Percentiles rank a stretch among this genome's conserved stretches.
phyloP scores from a whole-genome alignment of 2,113 vertebrate species.

The Pheucticus melanocephalus region DNA sequence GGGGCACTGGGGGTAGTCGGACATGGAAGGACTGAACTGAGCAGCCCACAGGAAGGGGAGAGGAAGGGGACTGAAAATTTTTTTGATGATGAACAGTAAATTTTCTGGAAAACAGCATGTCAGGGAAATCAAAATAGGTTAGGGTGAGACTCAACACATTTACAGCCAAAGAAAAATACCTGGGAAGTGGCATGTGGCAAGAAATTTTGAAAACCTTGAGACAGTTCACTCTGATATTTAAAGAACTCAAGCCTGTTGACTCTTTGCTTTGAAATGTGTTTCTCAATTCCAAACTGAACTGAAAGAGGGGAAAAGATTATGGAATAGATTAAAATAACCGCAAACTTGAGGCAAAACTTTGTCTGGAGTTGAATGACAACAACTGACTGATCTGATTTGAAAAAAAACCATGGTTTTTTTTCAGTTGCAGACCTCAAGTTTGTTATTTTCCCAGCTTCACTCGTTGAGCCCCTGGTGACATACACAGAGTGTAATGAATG shows the following conservation, averaged over 20 bases:
- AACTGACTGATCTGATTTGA: background rate
- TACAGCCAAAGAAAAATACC: background rate
- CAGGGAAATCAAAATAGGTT: background rate
- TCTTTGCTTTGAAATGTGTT: background rate
- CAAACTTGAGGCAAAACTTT: background rate
- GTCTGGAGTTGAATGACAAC: background rate
- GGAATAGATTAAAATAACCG: background rate
- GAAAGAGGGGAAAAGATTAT: background rate
- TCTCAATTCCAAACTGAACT: background rate
- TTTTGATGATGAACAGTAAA: background rate
- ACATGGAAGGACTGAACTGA: background rate
- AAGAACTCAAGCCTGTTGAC: background rate
- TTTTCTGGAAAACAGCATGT: background rate
- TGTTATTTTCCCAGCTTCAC: background rate
- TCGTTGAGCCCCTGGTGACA: background rate
- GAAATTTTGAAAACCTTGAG: background rate
- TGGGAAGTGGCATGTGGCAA: background rate
- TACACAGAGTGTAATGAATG: background rate
- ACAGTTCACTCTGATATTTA: background rate
- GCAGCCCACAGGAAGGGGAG: background rate
- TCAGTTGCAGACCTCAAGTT: background rate
- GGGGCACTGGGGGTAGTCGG: rapidly evolving
- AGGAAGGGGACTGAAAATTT: background rate
- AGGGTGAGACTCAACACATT: background rate
- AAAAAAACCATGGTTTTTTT: background rate